Conservation (phyloP, 2,888 invertebrate genomes). For the Philereme vetulata region DNA sequence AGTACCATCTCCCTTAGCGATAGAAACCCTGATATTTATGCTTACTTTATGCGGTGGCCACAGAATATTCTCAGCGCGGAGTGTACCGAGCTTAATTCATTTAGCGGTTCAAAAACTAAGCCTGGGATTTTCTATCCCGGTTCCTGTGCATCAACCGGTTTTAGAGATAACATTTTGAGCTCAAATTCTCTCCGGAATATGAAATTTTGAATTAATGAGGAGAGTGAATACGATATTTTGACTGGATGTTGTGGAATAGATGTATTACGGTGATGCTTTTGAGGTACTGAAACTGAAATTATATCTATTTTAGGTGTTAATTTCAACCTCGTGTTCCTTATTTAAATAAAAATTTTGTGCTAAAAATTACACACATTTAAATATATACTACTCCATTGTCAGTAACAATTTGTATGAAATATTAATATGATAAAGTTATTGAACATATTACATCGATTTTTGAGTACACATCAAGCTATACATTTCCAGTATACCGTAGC, state of each 20-base stretch:
- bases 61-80: slow-evolving; percentile 60
- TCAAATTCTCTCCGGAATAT: slow-evolving; percentile 35
- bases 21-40: slow-evolving; percentile 66
- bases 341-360: too few species aligned
- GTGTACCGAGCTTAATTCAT: slow-evolving; percentile 65
- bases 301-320: slow-evolving; percentile 1
- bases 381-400: too few species aligned
- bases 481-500: too few species aligned
- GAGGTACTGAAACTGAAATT: slow-evolving; percentile 3
- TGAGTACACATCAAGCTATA: too few species aligned
- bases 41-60: slow-evolving; percentile 66
- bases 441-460: too few species aligned
- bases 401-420: too few species aligned
- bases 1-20: slow-evolving; percentile 48
- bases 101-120: slow-evolving; percentile 65
- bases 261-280: slow-evolving; percentile 4
- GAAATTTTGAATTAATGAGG: slow-evolving; percentile 36
- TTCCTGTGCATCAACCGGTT: slow-evolving; percentile 35
- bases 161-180: slow-evolving; percentile 34
- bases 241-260: slow-evolving; percentile 10
- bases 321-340: background rate
- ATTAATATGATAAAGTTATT: too few species aligned
- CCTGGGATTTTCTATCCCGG: slow-evolving; percentile 36
- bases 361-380: too few species aligned
- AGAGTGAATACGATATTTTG: slow-evolving; percentile 18